Conservation (phyloP, 2,797 vertebrate genomes). For the Falco rusticolus region DNA sequence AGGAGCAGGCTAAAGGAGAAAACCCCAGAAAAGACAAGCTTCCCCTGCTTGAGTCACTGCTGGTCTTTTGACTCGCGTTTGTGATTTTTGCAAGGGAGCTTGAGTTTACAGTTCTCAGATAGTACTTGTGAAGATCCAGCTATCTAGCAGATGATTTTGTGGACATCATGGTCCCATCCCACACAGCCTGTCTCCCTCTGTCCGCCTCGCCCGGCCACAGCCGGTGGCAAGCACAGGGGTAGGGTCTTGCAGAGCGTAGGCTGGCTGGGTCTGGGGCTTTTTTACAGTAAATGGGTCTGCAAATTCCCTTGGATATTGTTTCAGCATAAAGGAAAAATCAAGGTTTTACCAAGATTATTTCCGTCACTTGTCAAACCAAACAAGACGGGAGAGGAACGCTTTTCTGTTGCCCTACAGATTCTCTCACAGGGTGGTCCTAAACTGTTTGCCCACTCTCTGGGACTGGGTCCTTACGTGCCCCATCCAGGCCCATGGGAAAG, state of each 20-base stretch:
- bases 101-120: neutral
- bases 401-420: neutral
- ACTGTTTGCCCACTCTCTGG: neutral
- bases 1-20: neutral
- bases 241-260: neutral
- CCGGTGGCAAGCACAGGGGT: neutral
- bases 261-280: neutral
- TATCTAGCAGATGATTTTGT: neutral
- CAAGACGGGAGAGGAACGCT: fast-evolving
- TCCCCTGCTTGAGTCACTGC: neutral
- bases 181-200: neutral
- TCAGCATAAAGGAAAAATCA: neutral
- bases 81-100: neutral
- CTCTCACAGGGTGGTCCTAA: neutral
- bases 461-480: neutral
- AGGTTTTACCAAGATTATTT: neutral
- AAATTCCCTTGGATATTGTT: neutral
- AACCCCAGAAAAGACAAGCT: neutral
- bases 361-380: neutral
- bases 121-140: neutral
- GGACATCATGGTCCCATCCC: neutral
- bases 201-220: neutral
- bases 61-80: neutral
- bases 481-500: neutral
- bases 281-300: neutral